Evolutionary conservation across 2,888 invertebrate genomes (phyloP).

Genomic region (Drosophila birchii): DNA sequence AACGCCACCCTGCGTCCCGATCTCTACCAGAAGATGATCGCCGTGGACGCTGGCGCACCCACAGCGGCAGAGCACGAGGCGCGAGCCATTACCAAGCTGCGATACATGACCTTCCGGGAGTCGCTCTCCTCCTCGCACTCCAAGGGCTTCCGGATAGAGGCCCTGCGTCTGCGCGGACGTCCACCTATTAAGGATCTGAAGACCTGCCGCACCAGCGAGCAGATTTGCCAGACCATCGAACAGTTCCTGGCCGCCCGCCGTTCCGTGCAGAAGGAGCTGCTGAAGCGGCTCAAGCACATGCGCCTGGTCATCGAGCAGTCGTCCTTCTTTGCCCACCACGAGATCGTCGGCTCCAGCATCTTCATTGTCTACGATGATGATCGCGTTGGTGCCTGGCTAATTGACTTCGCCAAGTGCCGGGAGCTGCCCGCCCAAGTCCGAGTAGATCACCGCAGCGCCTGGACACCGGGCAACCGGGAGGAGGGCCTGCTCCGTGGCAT

Average conservation of each 20-base stretch:
- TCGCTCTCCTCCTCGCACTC: constrained; percentile 95
- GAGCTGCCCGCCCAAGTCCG: constrained; percentile 88
- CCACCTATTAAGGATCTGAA: constrained; percentile 95
- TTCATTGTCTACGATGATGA: constrained; percentile 96
- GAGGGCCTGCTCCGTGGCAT: constrained; percentile 97
- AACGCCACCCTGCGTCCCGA: constrained; percentile 93
- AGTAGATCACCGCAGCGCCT: constrained; percentile 92
- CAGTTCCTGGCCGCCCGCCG: constrained; percentile 90
- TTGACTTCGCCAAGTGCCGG: constrained; percentile 98
- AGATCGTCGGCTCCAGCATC: constrained; percentile 97
- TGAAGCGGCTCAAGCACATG: constrained; percentile 91
- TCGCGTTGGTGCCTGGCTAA: constrained; percentile 96
- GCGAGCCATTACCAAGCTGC: constrained; percentile 95
- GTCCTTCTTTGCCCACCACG: constrained; percentile 93
- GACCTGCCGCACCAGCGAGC: constrained; percentile 91
- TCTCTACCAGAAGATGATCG: constrained; percentile 97
- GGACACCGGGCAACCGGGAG: constrained; percentile 98
- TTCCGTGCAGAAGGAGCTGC: constrained; percentile 88
- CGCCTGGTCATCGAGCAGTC: constrained; percentile 92
- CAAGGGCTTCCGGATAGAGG: constrained; percentile 98
- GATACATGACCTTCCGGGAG: constrained; percentile 98
- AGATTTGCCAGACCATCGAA: constrained; percentile 90
- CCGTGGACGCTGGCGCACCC: constrained; percentile 94
- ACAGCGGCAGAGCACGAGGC: constrained; percentile 92
- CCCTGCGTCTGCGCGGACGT: constrained; percentile 93